Evolutionary conservation across 1,140 invertebrate species (phyloP), one percentile per base, ranked within the genome.

Genomic region (Pissodes strobi): DNA sequence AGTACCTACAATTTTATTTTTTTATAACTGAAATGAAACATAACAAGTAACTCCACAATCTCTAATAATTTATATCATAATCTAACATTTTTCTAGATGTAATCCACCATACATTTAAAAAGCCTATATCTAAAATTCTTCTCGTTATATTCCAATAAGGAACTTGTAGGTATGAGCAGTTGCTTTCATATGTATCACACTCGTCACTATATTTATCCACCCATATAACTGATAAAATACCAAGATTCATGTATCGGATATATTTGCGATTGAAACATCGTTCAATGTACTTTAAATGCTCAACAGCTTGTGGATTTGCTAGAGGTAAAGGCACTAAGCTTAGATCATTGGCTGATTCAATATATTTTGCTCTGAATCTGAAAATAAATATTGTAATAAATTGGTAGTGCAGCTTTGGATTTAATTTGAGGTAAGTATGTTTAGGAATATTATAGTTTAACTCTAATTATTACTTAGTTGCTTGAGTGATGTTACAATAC

Each of bases 61-160:
- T 51, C 71, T 69, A 78, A 66, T 72, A 80, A 79, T 92, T 92
- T 8, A 92, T 78, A 82, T 93, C 91, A 82, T 87, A 93, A 77
- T 93, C 86, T 45, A 77, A 80, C 84, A 91, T 91, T 75, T 86
- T 87, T 67, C 84, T 82, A 41, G 83, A 82, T 19, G 90, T 78
- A 55, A 87, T 80, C 85, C 87, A 88, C 88, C 89, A 94, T 57
- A 81, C 82, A 57, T 88, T 86, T 73, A 89, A 81, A 69, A 92
- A 84, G 4, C 93, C 92, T 61, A 94, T 75, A 76, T 95, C 93
- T 21, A 93, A 76, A 62, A 93, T 84, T 69, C 86, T 82, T 68
- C 86, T 72, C 60, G 84, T 73, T 71, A 88, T 85, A 25, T 81
- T 85, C 4, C 83, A 52, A 67, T 82, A 85, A 68, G 78, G 72